Evolutionary conservation across 2,113 vertebrate genomes (phyloP).

Genomic region (Gavia stellata): DNA sequence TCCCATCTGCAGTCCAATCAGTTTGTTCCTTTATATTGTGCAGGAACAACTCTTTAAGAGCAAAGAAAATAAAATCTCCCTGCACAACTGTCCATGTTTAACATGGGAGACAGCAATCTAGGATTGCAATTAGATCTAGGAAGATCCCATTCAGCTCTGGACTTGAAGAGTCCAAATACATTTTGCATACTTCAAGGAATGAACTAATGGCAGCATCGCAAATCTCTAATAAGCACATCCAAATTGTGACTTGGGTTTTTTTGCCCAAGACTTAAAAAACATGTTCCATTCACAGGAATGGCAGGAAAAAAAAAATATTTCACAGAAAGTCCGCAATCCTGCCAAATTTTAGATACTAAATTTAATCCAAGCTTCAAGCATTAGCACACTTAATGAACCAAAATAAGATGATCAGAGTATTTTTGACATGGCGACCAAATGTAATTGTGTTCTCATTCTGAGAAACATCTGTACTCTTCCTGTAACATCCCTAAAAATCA

Average conservation of each 20-base stretch:
- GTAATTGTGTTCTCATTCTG: neutral
- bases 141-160: neutral
- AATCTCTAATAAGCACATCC: neutral
- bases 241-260: neutral
- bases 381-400: neutral
- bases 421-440: neutral
- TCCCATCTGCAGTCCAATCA: neutral
- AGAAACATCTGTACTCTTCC: neutral
- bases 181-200: neutral
- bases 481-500: neutral
- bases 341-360: neutral
- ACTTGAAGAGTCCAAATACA: neutral
- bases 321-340: neutral
- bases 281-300: neutral
- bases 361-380: neutral
- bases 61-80: neutral
- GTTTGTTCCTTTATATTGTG: neutral
- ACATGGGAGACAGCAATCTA: neutral
- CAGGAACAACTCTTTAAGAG: neutral
- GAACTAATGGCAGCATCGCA: neutral
- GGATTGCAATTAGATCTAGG: neutral
- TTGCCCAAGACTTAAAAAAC: neutral
- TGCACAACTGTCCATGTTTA: fast-evolving
- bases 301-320: neutral
- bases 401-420: neutral